phyloP scores from a whole-genome alignment of 1,140 invertebrate genomes.

The Carcinoscorpius rotundicauda region DNA sequence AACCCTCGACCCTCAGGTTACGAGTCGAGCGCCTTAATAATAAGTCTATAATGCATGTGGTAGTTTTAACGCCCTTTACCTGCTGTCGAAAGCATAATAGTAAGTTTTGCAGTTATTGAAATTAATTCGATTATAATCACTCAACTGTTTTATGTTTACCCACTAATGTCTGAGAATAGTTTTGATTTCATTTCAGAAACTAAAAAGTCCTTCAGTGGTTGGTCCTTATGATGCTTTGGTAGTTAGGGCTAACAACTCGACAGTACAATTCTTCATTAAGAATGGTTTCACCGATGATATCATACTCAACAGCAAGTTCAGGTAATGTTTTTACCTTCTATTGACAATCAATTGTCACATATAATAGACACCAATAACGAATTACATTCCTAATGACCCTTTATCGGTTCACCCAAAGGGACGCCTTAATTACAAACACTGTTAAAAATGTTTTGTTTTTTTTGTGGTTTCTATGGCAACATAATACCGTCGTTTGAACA shows the following conservation, averaged over 20 bases:
- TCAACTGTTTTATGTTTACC: too few relatives aligned
- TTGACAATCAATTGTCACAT: too few relatives aligned
- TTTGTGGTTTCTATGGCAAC: too few relatives aligned
- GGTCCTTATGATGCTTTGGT: slow-evolving; percentile 34
- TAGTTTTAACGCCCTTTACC: not conserved
- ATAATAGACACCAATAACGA: too few relatives aligned
- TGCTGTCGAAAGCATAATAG: slow-evolving; percentile 4
- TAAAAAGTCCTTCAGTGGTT: slow-evolving; percentile 30
- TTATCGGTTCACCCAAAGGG: slow-evolving; percentile 2
- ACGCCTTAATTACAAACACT: slow-evolving; percentile 11
- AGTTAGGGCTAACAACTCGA: slow-evolving; percentile 32
- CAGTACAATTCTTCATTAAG: slow-evolving; percentile 30
- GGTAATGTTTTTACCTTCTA: not conserved
- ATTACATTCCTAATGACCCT: too few relatives aligned
- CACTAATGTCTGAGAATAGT: too few relatives aligned
- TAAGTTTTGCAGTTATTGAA: too few relatives aligned
- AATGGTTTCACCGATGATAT: slow-evolving; percentile 34
- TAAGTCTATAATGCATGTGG: too few relatives aligned
- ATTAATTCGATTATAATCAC: too few relatives aligned
- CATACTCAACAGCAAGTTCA: slow-evolving; percentile 34
- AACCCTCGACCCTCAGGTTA: too few relatives aligned
- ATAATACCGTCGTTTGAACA: too few relatives aligned
- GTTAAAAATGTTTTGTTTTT: not conserved
- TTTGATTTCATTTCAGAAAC: slow-evolving; percentile 24
- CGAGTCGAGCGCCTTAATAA: too few relatives aligned